Conservation (phyloP, 2,888 invertebrate species). For the Erynnis tages region DNA sequence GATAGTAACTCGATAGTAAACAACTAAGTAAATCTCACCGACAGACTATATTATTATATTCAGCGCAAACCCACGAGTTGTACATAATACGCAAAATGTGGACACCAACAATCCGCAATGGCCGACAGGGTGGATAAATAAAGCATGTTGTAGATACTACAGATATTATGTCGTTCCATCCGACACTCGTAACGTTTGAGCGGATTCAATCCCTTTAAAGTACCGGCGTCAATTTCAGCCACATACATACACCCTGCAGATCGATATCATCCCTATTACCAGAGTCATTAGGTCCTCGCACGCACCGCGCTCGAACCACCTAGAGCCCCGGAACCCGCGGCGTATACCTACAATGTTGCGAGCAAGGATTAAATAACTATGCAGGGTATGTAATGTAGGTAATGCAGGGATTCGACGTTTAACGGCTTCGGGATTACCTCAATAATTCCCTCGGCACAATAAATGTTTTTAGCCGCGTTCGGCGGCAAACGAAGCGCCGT, state of each 20-base stretch:
- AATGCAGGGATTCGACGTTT: slow-evolving; percentile 75
- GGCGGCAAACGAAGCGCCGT: slow-evolving; percentile 37
- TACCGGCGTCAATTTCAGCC: slow-evolving; percentile 57
- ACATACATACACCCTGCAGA: slow-evolving; percentile 42
- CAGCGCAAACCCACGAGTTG: slow-evolving; percentile 6
- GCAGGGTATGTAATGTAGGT: slow-evolving; percentile 74
- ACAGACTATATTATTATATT: background rate
- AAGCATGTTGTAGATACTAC: slow-evolving; percentile 45
- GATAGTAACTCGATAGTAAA: too few species aligned
- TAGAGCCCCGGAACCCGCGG: slow-evolving; percentile 42
- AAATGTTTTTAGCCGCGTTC: slow-evolving; percentile 68
- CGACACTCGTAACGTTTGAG: slow-evolving; percentile 60
- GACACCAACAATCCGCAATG: slow-evolving; percentile 38
- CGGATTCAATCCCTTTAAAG: slow-evolving; percentile 66
- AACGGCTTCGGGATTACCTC: slow-evolving; percentile 79
- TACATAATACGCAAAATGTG: slow-evolving; percentile 6
- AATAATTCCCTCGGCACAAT: slow-evolving; percentile 73
- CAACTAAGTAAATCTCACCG: background rate
- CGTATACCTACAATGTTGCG: slow-evolving; percentile 55
- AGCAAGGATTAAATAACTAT: slow-evolving; percentile 76
- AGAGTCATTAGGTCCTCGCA: slow-evolving; percentile 57
- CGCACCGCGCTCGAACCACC: slow-evolving; percentile 40
- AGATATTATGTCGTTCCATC: slow-evolving; percentile 54
- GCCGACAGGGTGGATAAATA: slow-evolving; percentile 45
- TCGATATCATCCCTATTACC: slow-evolving; percentile 61